These are phyloP conservation scores for Micoletzkya japonica DNA, from an alignment of 2,888 invertebrate genomes.

Conservation along the genomic window DNA sequence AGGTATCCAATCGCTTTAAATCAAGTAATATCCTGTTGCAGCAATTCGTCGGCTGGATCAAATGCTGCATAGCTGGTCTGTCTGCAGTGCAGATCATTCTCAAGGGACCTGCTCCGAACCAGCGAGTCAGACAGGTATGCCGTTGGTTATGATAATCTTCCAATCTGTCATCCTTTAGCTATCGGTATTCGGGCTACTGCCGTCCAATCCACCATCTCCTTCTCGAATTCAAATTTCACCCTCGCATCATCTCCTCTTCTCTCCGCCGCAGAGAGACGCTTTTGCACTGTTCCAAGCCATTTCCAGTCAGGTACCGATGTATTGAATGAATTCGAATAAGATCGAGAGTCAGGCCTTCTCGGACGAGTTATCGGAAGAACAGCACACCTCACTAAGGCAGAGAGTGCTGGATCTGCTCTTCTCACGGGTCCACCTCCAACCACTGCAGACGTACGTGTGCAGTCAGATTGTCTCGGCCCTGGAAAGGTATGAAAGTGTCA, in stretches of 20 bases:
- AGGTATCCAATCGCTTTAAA: slow-evolving; percentile 4
- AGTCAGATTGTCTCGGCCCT: slow-evolving; percentile 59
- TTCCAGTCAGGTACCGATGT: slow-evolving; percentile 75
- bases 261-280: slow-evolving; percentile 65
- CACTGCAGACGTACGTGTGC: slow-evolving; percentile 62
- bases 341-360: slow-evolving; percentile 50
- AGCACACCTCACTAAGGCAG: slow-evolving; percentile 46
- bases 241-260: slow-evolving; percentile 66
- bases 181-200: slow-evolving; percentile 37
- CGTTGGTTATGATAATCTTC: slow-evolving; percentile 32
- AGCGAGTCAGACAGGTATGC: slow-evolving; percentile 80
- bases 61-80: slow-evolving; percentile 69
- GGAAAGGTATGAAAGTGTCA: slow-evolving; percentile 41
- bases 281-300: slow-evolving; percentile 80
- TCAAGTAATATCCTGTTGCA: slow-evolving; percentile 32
- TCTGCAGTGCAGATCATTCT: slow-evolving; percentile 76
- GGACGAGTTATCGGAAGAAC: slow-evolving; percentile 55
- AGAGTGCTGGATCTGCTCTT: slow-evolving; percentile 62
- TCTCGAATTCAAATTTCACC: slow-evolving; percentile 32
- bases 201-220: slow-evolving; percentile 6
- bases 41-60: slow-evolving; percentile 78
- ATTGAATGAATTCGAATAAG: not conserved
- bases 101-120: slow-evolving; percentile 86
- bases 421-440: slow-evolving; percentile 60
- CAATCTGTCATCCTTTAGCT: slow-evolving; percentile 36